phyloP scores from a whole-genome alignment of 2,113 vertebrate genomes.

The Perccottus glenii region DNA sequence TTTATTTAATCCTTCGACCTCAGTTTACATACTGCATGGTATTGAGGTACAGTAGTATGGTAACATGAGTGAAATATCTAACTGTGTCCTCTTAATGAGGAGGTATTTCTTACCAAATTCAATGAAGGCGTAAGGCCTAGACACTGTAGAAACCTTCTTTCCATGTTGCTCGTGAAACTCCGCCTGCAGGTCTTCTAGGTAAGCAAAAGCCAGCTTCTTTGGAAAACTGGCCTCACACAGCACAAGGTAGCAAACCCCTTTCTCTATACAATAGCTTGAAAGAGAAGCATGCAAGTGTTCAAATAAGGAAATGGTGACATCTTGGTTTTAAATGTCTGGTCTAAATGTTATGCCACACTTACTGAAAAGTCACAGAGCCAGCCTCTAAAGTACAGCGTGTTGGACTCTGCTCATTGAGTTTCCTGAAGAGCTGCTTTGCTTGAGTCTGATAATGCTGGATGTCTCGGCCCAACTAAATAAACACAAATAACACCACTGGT shows the following conservation, averaged over 20 bases:
- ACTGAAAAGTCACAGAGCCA: conserved; percentile 95
- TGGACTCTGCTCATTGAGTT: conserved; percentile 96
- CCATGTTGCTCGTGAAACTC: conserved; percentile 98
- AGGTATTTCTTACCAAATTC: conserved; percentile 89
- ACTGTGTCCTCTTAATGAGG: no score
- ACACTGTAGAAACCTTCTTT: conserved; percentile 94
- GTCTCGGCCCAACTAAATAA: conserved; percentile 89
- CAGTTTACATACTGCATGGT: no score
- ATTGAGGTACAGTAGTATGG: no score
- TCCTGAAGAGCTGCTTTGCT: conserved; percentile 96
- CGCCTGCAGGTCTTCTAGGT: conserved; percentile 93
- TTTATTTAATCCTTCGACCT: no score
- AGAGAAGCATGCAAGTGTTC: background rate
- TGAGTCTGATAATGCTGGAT: conserved; percentile 98
- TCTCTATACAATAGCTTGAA: conserved; percentile 91
- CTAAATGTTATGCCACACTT: conserved; percentile 67
- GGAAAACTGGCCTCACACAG: conserved; percentile 94
- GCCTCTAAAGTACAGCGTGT: conserved; percentile 95
- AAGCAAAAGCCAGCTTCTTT: conserved; percentile 96
- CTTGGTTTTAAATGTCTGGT: background rate
- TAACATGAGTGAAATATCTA: no score
- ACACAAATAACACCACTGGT: conserved; percentile 2
- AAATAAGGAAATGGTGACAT: background rate
- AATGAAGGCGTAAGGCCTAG: conserved; percentile 97
- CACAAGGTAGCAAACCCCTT: conserved; percentile 95